Evolutionary conservation across 2,888 invertebrate species (phyloP), one percentile per base, ranked within the genome.

Genomic region (Xiphydria camelus): DNA sequence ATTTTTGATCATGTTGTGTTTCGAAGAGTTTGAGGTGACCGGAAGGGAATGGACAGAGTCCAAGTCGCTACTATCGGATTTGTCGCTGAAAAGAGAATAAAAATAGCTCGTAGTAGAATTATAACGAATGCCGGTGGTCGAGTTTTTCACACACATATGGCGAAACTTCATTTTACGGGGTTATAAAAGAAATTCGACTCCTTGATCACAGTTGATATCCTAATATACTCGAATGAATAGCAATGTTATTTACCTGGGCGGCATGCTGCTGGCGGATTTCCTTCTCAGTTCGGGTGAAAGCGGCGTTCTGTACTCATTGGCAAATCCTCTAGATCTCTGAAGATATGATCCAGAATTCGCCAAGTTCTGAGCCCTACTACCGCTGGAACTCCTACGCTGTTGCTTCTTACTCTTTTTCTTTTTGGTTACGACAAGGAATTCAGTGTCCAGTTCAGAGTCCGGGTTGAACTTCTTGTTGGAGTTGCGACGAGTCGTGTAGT

Each of bases 21-120:
- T 73, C n/a, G 76, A 73, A 4, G 75, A 73, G 19, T 77, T 78
- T 14, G 78, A 77, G 19, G 77, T 76, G 15, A 87, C 83, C 18
- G 91, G 91, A 66, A 91, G 79, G 57, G 91, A 91, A 77, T 91
- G 90, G 57, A 91, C 89, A 10, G 91, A 91, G 70, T 92, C 92
- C 65, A 87, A 81, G 76, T 89, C 89, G 68, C 88, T 89, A 60
- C 91, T 90, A 73, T 89, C 90, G 52, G 88, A 88, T 76, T 90
- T 89, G 66, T 91, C 91, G 62, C 77, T 77, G 53, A 6, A 64
- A 29, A n/a, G n/a, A 61, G 7, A 34, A 34, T 34, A 18, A 17
- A 32, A 18, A 9, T 26, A 14, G 12, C n/a, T n/a, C n/a, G 2
- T 2, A 23, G 12, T 17, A 19, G 9, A 26, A 5, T 10, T n/a